Conservation (phyloP, 2,797 vertebrate species). For the Pangasius mekongensis region DNA sequence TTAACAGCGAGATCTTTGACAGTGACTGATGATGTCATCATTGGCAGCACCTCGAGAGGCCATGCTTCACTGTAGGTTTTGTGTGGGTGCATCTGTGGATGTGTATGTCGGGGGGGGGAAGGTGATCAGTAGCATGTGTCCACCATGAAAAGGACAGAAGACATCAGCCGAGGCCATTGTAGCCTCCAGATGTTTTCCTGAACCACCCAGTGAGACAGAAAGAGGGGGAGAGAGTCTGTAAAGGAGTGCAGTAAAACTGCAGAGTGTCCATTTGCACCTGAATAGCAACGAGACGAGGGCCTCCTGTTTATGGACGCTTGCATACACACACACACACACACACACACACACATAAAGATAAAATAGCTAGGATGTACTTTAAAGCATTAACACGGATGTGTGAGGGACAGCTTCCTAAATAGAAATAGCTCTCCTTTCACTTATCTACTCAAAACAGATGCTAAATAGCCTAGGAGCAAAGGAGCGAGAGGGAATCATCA, state of each 20-base stretch:
- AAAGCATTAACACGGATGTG: conserved; percentile 43
- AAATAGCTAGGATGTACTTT: conserved; percentile 19
- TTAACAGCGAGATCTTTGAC: conserved; percentile 32
- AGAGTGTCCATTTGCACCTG: conserved; percentile 67
- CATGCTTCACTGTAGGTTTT: conserved; percentile 26
- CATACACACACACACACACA: conserved; percentile 36
- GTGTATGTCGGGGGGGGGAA: conserved; percentile 17
- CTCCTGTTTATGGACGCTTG: conserved; percentile 29
- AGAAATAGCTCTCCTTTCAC: conserved; percentile 52
- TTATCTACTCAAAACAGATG: conserved; percentile 33
- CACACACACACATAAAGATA: conserved; percentile 26
- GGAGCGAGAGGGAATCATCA: neutral
- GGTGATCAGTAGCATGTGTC: conserved; percentile 57
- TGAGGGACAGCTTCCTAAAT: conserved; percentile 56
- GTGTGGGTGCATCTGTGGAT: conserved; percentile 18
- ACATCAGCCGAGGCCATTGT: conserved; percentile 57
- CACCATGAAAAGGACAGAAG: conserved; percentile 49
- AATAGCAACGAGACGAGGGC: conserved; percentile 53
- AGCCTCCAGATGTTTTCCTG: conserved; percentile 69
- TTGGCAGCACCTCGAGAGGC: conserved; percentile 16
- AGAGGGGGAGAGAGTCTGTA: conserved; percentile 47
- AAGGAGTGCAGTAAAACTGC: conserved; percentile 65
- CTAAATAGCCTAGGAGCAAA: neutral
- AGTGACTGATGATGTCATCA: conserved; percentile 43
- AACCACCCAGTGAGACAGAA: conserved; percentile 62